phyloP scores from a whole-genome alignment of 2,113 vertebrate genomes.

The Zeus faber region DNA sequence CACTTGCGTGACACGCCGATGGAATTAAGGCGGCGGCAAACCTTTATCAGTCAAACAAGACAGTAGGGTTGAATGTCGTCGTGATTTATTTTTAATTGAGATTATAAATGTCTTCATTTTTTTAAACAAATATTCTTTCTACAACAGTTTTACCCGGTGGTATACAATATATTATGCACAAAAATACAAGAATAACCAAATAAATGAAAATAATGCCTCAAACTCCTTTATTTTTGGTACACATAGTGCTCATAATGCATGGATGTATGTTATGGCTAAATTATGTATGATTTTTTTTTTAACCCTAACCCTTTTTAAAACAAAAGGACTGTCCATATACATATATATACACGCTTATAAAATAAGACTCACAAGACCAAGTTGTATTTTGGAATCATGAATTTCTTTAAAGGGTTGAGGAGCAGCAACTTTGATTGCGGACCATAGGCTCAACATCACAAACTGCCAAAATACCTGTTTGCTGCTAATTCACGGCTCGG shows the following conservation, averaged over 20 bases:
- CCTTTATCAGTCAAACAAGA: slow-evolving; percentile 6
- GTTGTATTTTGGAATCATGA: slow-evolving; percentile 80
- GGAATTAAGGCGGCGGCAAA: no score
- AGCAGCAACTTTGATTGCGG: slow-evolving; percentile 45
- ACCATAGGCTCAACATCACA: slow-evolving; percentile 29
- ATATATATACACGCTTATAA: no score
- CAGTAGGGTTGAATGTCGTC: slow-evolving; percentile 35
- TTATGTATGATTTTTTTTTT: slow-evolving; percentile 68
- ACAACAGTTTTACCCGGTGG: slow-evolving; percentile 93
- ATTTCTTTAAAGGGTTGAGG: slow-evolving; percentile 63
- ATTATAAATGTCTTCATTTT: slow-evolving; percentile 92
- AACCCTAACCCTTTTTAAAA: slow-evolving; percentile 96
- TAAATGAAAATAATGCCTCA: slow-evolving; percentile 77
- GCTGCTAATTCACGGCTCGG: slow-evolving; percentile 74
- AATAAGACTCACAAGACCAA: slow-evolving; percentile 75
- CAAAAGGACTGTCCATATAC: slow-evolving; percentile 90
- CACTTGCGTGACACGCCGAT: no score
- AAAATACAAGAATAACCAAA: slow-evolving; percentile 84
- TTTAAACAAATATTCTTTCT: slow-evolving; percentile 86
- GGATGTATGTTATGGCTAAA: slow-evolving; percentile 72
- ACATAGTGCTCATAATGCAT: slow-evolving; percentile 81
- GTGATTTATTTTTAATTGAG: slow-evolving; percentile 86
- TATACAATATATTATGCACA: slow-evolving; percentile 90
- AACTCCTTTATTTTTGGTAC: slow-evolving; percentile 83
- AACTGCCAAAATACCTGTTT: slow-evolving; percentile 48